Base-by-base conservation (phyloP, 1,140 invertebrate genomes). In the Ruditapes philippinarum region DNA sequence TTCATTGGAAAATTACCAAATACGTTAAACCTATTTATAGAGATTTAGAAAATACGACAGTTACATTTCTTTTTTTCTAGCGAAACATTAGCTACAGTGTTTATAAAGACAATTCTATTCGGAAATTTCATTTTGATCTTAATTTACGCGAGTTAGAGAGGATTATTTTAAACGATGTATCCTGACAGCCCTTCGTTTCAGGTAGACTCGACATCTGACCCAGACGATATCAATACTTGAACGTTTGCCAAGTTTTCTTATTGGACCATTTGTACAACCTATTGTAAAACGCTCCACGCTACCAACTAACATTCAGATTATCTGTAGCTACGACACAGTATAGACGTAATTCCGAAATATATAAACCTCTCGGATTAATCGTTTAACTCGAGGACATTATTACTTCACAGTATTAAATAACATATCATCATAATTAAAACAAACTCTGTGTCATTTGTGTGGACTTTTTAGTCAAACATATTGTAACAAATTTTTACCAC, bases 191-290 rank as follows among this genome's bases (percentile, higher is more conserved):
- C 36, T 60, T 19, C 25, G 7, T 38, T 38, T 42, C 85, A 86
- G 83, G 57, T 33, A 49, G 88, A 92, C 80, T 90, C 81, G 62
- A 73, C 91, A 40, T 78, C 38, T 81, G 68, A 89, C 83, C 91
- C 88, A 93, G 88, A 91, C 92, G 90, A 85, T 68, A 76, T 93
- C 91, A 89, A 92, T 89, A 92, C 87, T 93, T 93, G 93, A 91
- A 91, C 82, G 82, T 84, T 87, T 92, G 93, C 93, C 93, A 94
- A 93, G 82, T 91, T 82, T 90, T 86, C 88, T 91, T 84, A 91
- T 92, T 92, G 91, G 90, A 82, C 89, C 73, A 87, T 65, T 85
- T 89, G 80, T 78, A 84, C 57, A 80, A 81, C 42, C 31, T 80
- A 89, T 89, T 84, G 81, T 84, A 84, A 89, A 80, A 78, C 49